Evolutionary conservation across 2,113 vertebrate species (phyloP), one percentile per base, ranked within the genome.

Genomic region (Megaceryle maxima): DNA sequence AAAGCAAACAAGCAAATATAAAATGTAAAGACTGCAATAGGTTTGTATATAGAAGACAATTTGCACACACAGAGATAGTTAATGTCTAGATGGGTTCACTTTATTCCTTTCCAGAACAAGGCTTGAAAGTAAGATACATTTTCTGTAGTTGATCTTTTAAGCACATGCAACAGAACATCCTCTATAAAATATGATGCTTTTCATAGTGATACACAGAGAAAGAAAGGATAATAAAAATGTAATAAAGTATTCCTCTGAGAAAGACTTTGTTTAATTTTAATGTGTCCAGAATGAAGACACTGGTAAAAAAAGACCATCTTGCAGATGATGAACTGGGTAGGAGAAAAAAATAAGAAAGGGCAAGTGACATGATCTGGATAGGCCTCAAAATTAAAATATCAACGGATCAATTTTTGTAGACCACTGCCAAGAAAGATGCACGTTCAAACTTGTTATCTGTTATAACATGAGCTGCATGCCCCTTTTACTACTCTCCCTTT

Each of bases 361-460:
- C 66, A 22, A 51, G 64, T 82, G 77, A 82, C 74, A 26, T 15
- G 69, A 92, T 89, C 69, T 95, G 69, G 66, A 78, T 75, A 92
- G 48, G 14, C 57, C 62, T 92, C 77, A 91, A 94, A 95, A 92
- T 84, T 72, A 48, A 92, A 92, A 87, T 18, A 76, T 90, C 64
- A 81, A 84, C 44, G 93, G 74, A 92, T 51, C 66, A n/a, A 28
- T 73, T 46, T 93, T 90, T 87, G 60, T 43, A 92, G 90, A 92
- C 66, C 66, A 53, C 83, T 96, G 96, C 90, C 94, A 96, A 82
- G 84, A 92, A 76, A 62, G 66, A 95, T 96, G 81, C 44, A 89
- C 37, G 26, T 96, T 87, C 83, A 50, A 48, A 82, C 48, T 90
- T 48, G 53, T 92, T 94, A 96, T 95, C 66, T 4, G 0, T 84